Conservation (phyloP, 2,888 invertebrate genomes). For the Sussaba pulchella region DNA sequence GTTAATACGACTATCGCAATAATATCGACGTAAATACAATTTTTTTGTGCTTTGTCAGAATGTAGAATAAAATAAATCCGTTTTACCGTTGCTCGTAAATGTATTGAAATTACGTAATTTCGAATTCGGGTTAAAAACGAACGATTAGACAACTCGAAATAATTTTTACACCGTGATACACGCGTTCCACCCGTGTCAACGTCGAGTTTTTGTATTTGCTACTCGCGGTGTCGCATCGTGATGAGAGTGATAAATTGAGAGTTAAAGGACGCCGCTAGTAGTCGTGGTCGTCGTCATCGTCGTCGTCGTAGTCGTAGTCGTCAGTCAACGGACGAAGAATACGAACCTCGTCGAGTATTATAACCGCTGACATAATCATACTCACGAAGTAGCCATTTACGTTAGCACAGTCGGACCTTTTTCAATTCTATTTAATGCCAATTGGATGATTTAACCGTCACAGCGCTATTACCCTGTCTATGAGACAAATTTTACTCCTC, state of each 20-base stretch:
- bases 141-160: too few relatives aligned
- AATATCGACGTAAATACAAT: conserved; percentile 1
- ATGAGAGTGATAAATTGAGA: background rate
- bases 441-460: conserved; percentile 16
- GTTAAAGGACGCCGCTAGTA: background rate
- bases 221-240: too few relatives aligned
- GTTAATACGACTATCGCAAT: background rate
- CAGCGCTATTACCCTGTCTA: background rate
- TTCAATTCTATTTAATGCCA: conserved; percentile 18
- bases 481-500: background rate
- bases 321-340: background rate
- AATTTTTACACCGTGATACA: too few relatives aligned
- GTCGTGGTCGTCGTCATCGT: too few relatives aligned
- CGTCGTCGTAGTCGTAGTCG: too few relatives aligned
- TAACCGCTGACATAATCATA: conserved; percentile 11
- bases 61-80: too few relatives aligned
- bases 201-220: too few relatives aligned
- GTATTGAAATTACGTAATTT: too few relatives aligned
- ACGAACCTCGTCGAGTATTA: conserved; percentile 11
- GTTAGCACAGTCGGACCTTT: background rate
- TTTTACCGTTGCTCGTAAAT: too few relatives aligned
- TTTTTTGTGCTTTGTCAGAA: too few relatives aligned
- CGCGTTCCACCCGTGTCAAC: too few relatives aligned
- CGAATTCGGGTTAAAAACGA: too few relatives aligned
- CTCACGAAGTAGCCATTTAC: background rate